Conservation (phyloP, 2,888 invertebrate genomes). For the Oscheius sp. region DNA sequence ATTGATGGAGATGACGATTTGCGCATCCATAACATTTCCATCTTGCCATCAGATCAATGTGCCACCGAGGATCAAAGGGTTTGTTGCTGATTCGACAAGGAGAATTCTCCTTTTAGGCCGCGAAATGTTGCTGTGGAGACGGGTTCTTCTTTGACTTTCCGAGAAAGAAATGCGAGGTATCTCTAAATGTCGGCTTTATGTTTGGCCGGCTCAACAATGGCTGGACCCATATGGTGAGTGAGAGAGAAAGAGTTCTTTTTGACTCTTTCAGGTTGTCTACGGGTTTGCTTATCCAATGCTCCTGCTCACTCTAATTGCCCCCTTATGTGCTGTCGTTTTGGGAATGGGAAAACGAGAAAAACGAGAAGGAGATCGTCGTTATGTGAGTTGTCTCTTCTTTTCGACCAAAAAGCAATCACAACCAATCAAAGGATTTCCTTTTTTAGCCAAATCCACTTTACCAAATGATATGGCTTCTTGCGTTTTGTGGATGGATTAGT, state of each 20-base stretch:
- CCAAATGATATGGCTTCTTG: constrained; percentile 69
- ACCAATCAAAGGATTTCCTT: not conserved
- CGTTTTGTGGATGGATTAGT: constrained; percentile 67
- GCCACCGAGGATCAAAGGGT: constrained; percentile 69
- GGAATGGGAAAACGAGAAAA: constrained; percentile 69
- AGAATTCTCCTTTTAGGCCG: constrained; percentile 47
- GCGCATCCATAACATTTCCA: constrained; percentile 68
- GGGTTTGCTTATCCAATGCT: constrained; percentile 69
- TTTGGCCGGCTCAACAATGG: constrained; percentile 68
- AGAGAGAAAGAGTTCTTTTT: not conserved
- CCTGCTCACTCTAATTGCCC: constrained; percentile 64
- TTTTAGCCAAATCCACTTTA: constrained; percentile 68
- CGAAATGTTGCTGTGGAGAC: constrained; percentile 69
- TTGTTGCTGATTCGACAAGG: too few relatives aligned
- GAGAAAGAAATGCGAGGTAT: constrained; percentile 63
- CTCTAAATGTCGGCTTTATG: constrained; percentile 69
- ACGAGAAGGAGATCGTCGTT: constrained; percentile 66
- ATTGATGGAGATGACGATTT: constrained; percentile 68
- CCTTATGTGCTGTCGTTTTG: constrained; percentile 67
- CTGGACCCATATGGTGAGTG: constrained; percentile 68
- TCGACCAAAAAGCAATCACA: not conserved
- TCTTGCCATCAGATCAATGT: constrained; percentile 70
- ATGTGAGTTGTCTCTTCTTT: constrained; percentile 48
- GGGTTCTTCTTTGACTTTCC: constrained; percentile 69
- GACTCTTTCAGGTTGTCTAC: constrained; percentile 53